Conservation (phyloP, 2,797 vertebrate species). For the Epinephelus awoara region DNA sequence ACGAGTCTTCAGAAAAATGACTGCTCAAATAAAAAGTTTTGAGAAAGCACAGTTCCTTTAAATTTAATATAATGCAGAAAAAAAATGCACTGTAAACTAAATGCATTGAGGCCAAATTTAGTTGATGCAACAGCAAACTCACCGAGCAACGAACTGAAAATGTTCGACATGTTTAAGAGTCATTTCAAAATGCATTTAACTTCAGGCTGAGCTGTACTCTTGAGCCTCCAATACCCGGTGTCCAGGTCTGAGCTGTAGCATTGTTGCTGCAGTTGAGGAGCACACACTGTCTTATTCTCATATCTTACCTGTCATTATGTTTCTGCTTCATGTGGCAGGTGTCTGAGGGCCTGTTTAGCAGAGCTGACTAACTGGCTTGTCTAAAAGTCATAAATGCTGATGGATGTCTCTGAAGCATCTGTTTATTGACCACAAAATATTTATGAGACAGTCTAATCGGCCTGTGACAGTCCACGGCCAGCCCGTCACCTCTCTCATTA, state of each 20-base stretch:
- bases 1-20: not conserved
- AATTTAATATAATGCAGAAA: not conserved
- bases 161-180: not conserved
- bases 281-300: not conserved
- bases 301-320: not conserved
- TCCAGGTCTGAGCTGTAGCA: not conserved
- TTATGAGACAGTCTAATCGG: conserved; percentile 52
- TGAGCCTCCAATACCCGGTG: not conserved
- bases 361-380: conserved; percentile 35
- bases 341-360: conserved; percentile 23
- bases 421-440: conserved; percentile 66
- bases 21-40: too few relatives aligned
- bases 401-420: conserved; percentile 25
- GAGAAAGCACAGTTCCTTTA: too few relatives aligned
- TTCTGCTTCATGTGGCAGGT: conserved; percentile 8
- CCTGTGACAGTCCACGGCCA: conserved; percentile 16
- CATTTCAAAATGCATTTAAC: not conserved
- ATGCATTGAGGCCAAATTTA: not conserved
- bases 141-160: not conserved
- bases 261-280: not conserved
- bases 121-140: not conserved
- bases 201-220: too few relatives aligned
- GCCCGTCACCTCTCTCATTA: conserved; percentile 1
- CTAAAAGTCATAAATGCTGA: conserved; percentile 40
- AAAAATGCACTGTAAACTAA: not conserved